A percentile compares a stretch with the other conserved stretches of the same genome.
Conservation (phyloP, 2,113 vertebrate species). For the Paracyprichromis sp. region DNA sequence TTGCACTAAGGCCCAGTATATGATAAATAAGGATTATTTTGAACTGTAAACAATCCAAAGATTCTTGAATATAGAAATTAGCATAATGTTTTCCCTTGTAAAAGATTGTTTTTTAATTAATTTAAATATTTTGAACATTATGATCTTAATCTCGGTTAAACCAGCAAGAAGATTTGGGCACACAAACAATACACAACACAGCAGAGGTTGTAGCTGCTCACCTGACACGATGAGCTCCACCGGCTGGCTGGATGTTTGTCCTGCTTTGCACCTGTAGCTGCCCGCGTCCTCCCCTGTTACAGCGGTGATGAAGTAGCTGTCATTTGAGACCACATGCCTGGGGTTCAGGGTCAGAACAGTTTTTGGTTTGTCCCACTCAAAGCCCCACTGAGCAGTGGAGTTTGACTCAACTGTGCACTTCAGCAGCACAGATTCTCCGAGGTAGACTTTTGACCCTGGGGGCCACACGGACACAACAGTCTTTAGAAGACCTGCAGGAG, state of each 20-base stretch:
- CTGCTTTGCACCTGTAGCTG: slow-evolving; percentile 39
- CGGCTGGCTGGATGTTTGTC: background rate
- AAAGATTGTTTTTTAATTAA: background rate
- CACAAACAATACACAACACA: background rate
- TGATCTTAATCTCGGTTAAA: background rate
- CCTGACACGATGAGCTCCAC: slow-evolving; percentile 43
- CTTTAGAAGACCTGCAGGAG: slow-evolving; percentile 8
- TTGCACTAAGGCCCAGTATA: background rate
- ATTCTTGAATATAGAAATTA: background rate
- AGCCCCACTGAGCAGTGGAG: background rate
- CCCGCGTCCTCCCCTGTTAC: slow-evolving; percentile 27
- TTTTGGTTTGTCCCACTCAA: slow-evolving; percentile 9
- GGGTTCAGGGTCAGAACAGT: background rate
- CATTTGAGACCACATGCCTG: slow-evolving; percentile 26
- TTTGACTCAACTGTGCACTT: slow-evolving; percentile 27
- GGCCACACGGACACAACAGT: slow-evolving; percentile 36
- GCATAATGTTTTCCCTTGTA: background rate
- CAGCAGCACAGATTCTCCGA: slow-evolving; percentile 41
- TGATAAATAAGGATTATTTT: background rate
- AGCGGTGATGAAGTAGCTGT: slow-evolving; percentile 43
- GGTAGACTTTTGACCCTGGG: slow-evolving; percentile 36
- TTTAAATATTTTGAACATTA: background rate
- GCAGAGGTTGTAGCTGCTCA: slow-evolving; percentile 7
- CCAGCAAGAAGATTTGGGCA: background rate
- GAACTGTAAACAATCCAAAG: background rate